A percentile compares a stretch with the other conserved stretches of the same genome.
These are phyloP conservation scores for Zaprionus davidi DNA, from an alignment of 1,140 invertebrate genomes.

Conservation along the genomic window DNA sequence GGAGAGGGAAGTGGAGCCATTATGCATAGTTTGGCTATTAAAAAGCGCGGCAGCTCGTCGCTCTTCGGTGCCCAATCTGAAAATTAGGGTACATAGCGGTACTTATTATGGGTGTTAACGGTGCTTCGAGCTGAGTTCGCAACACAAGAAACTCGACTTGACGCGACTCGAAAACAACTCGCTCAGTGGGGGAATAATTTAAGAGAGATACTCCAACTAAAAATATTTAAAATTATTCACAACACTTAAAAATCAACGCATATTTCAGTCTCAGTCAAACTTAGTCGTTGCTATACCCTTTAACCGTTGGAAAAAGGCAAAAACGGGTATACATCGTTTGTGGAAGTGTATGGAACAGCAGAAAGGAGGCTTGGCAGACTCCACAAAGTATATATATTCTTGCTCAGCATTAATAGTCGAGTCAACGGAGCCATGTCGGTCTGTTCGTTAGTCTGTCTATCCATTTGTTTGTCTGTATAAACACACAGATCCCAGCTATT, in stretches of 20 bases:
- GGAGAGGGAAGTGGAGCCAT: constrained; percentile 16
- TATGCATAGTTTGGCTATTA: constrained; percentile 73
- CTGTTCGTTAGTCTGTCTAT: too few relatives aligned
- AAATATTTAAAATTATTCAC: constrained; percentile 80
- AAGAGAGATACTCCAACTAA: constrained; percentile 57
- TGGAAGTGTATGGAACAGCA: too few relatives aligned
- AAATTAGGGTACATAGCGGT: constrained; percentile 82
- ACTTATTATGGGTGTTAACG: constrained; percentile 81
- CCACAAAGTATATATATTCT: too few relatives aligned
- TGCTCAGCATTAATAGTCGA: too few relatives aligned
- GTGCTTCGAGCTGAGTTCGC: constrained; percentile 66
- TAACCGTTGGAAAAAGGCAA: too few relatives aligned
- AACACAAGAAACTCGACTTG: constrained; percentile 53
- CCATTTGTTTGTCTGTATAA: too few relatives aligned
- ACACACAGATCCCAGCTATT: too few relatives aligned
- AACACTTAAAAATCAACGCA: constrained; percentile 82
- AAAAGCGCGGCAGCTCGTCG: constrained; percentile 52
- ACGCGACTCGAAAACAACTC: constrained; percentile 39
- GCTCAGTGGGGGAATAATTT: constrained; percentile 60
- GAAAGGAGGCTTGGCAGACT: too few relatives aligned
- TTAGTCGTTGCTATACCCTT: too few relatives aligned
- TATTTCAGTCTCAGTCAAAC: constrained; percentile 59
- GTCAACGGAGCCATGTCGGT: too few relatives aligned
- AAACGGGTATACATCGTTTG: too few relatives aligned
- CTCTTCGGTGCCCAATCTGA: constrained; percentile 45